These are phyloP conservation scores for Verasper variegatus DNA, from an alignment of 2,113 vertebrate species.

Conservation along the genomic window DNA sequence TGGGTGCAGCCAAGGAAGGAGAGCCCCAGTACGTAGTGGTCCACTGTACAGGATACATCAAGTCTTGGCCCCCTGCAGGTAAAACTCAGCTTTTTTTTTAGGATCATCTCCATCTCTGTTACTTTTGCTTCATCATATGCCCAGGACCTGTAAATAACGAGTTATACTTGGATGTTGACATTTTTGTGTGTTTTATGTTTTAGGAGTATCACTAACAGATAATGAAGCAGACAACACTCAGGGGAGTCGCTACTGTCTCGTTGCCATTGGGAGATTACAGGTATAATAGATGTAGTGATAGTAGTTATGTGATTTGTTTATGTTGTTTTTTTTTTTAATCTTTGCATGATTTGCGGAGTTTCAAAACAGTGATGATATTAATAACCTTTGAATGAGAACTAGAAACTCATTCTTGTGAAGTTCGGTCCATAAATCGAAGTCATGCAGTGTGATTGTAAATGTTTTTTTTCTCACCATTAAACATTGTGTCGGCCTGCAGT, in stretches of 20 bases:
- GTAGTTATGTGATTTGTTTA: not conserved
- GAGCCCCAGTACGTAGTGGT: conserved; percentile 95
- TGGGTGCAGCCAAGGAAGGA: conserved; percentile 91
- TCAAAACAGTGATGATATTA: not conserved
- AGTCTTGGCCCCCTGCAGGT: conserved; percentile 98
- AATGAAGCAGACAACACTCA: conserved; percentile 91
- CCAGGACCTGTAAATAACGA: not conserved
- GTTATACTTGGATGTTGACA: not conserved
- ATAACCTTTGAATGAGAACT: not conserved
- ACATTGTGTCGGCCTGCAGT: not conserved
- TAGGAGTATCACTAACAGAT: conserved; percentile 93
- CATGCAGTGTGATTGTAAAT: not conserved
- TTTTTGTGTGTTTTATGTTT: conserved; percentile 1
- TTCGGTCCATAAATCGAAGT: not conserved
- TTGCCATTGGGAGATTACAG: conserved; percentile 98
- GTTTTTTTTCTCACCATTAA: not conserved
- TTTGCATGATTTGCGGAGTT: not conserved
- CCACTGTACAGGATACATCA: conserved; percentile 97
- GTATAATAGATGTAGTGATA: conserved; percentile 58
- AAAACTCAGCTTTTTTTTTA: conserved; percentile 24
- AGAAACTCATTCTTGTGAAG: not conserved
- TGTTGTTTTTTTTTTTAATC: conserved; percentile 4
- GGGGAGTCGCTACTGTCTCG: conserved; percentile 95
- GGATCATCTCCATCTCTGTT: not conserved
- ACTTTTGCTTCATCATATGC: not conserved